Base-by-base conservation (phyloP, 2,797 vertebrate genomes). In the Schizopygopsis pylzovi region DNA sequence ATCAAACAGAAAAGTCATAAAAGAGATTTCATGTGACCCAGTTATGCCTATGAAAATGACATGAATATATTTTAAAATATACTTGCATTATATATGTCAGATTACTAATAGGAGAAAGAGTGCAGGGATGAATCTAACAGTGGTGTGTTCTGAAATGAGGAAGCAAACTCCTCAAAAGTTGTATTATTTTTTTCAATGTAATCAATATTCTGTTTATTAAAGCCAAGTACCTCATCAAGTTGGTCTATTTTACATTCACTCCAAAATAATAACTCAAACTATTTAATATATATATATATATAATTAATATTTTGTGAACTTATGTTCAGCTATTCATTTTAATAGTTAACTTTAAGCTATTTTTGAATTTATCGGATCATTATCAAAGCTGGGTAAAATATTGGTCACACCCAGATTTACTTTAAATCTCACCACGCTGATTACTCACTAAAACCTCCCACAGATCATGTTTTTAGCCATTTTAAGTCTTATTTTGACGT, bases 11-110 rank as follows among this genome's bases (percentile, higher is more conserved):
- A 28, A 56, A 70, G 43, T 33, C 78, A 84, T 86, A 85, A 87
- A 89, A 88, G 77, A 67, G 61, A 85, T 78, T 76, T 87, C 10
- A 73, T 79, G 59, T 84, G 87, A 87, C 87, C 87, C 79, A 85
- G 85, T 85, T 89, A 47, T 75, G 79, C 71, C 85, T 76, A 73
- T 82, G 81, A 59, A 81, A 79, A 84, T 76, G 79, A 82, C 81
- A 81, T 72, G 79, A 75, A 85, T 82, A 82, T 78, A 78, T 82
- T 72, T 45, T 65, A 25, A 63, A 11, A 28, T 75, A 82, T 37
- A 49, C 2, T 84, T 54, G 63, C n/a, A 52, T 81, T 86, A 81
- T 68, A 88, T 82, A 81, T 83, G 76, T n/a, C n/a, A 67, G 68
- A 63, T 84, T 67, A 47, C 15, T 43, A 28, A 0, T 20, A 52